Conservation (phyloP, 2,113 vertebrate species). For the Hyla sarda region DNA sequence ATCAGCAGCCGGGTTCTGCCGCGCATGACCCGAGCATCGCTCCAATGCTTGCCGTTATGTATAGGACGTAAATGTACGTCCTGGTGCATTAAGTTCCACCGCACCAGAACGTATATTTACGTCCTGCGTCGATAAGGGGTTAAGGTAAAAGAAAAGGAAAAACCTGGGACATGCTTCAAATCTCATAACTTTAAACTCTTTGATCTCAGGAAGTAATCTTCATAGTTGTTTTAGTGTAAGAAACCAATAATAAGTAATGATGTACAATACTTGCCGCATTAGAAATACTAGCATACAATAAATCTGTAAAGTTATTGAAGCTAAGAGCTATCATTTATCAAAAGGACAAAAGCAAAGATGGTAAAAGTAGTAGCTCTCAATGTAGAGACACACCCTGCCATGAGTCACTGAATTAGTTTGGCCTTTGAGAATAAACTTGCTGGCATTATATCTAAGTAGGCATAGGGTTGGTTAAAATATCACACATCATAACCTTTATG, state of each 20-base stretch:
- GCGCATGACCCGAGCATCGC: too few relatives aligned
- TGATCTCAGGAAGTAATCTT: too few relatives aligned
- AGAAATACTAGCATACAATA: not conserved
- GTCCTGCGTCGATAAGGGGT: too few relatives aligned
- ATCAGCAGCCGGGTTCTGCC: too few relatives aligned
- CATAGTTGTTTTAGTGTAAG: too few relatives aligned
- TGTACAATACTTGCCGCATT: not conserved
- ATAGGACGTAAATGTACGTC: too few relatives aligned
- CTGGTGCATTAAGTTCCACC: too few relatives aligned
- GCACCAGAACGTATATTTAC: too few relatives aligned
- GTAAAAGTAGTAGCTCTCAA: not conserved
- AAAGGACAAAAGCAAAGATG: not conserved
- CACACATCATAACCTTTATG: not conserved
- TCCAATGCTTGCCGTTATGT: too few relatives aligned
- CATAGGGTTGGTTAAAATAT: slow-evolving; percentile 11
- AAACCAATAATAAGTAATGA: not conserved
- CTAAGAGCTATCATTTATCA: not conserved
- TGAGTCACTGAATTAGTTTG: not conserved
- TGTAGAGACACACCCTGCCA: not conserved
- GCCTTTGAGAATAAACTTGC: not conserved
- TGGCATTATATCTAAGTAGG: not conserved
- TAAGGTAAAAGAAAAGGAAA: not conserved
- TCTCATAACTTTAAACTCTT: not conserved
- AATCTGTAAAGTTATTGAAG: not conserved
- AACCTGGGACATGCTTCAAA: not conserved